These are phyloP conservation scores for Bergia puertoricense DNA, from an alignment of 92 coral and sea anemone species.

Conservation along the genomic window DNA sequence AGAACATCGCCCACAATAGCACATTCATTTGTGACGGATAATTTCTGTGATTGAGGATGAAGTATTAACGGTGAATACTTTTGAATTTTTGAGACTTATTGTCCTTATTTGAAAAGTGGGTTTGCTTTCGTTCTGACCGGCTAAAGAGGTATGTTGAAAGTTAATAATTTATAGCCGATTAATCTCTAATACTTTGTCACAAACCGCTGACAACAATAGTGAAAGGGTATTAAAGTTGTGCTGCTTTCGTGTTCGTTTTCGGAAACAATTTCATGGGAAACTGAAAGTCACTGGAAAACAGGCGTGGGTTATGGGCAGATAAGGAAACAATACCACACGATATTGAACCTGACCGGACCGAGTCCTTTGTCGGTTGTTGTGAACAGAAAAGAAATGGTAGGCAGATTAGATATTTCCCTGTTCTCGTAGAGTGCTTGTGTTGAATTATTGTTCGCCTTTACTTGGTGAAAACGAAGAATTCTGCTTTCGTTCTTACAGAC, in stretches of 20 bases:
- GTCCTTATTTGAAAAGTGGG: not conserved
- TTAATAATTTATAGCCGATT: conserved; percentile 30
- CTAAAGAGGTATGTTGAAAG: not conserved
- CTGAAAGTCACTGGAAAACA: not conserved
- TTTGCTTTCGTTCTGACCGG: not conserved
- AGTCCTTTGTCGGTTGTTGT: not conserved
- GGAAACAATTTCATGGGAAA: not conserved
- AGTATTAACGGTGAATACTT: not conserved
- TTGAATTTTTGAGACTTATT: not conserved
- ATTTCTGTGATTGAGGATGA: not conserved
- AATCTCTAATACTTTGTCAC: conserved; percentile 21
- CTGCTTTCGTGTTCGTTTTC: not conserved
- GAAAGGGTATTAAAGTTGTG: not conserved
- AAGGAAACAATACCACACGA: not conserved
- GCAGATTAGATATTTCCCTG: not conserved
- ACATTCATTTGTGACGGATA: not conserved
- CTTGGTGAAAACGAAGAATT: not conserved
- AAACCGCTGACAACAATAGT: conserved; percentile 44
- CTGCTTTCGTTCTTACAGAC: conserved; percentile 21
- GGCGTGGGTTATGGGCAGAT: not conserved
- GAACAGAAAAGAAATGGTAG: conserved; percentile 10
- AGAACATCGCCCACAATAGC: not conserved
- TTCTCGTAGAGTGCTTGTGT: not conserved
- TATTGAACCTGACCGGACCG: not conserved
- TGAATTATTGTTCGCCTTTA: not conserved